Evolutionary conservation across 2,113 vertebrate genomes (phyloP).

Genomic region (Micromys minutus): DNA sequence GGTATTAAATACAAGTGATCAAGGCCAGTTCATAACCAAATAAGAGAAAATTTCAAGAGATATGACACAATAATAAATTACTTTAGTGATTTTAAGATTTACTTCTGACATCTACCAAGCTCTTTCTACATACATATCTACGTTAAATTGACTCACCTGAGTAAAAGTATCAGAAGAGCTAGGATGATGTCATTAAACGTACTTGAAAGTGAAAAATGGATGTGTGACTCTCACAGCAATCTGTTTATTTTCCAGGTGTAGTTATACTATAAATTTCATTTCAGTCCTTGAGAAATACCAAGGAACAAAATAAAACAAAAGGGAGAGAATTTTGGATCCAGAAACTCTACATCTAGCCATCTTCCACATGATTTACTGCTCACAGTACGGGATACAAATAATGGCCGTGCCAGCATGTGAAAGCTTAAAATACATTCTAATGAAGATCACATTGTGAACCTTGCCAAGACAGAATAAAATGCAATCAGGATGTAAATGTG

Average conservation of each 20-base stretch:
- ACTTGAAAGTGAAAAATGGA: not conserved
- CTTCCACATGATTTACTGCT: slow-evolving; percentile 71
- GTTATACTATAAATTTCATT: slow-evolving; percentile 1
- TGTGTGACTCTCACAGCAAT: not conserved
- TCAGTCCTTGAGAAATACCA: slow-evolving; percentile 27
- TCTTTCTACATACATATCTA: not conserved
- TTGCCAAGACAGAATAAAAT: slow-evolving; percentile 75
- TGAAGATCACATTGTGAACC: slow-evolving; percentile 72
- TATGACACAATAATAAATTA: not conserved
- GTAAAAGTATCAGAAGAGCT: not conserved
- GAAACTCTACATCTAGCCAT: slow-evolving; percentile 43
- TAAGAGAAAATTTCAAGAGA: not conserved
- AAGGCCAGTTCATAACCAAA: not conserved
- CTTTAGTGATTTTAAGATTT: not conserved
- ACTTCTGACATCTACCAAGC: not conserved
- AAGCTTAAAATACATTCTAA: slow-evolving; percentile 77
- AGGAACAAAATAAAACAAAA: slow-evolving; percentile 57
- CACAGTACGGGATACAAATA: slow-evolving; percentile 70
- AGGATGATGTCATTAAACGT: not conserved
- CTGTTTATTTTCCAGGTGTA: slow-evolving; percentile 11
- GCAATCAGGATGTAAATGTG: slow-evolving; percentile 77
- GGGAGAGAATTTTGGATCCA: slow-evolving; percentile 25
- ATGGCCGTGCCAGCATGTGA: slow-evolving; percentile 67
- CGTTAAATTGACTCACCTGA: not conserved
- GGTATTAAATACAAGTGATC: not conserved